Base-by-base conservation (phyloP, 2,888 invertebrate genomes). In the Brachyopa scutellaris region DNA sequence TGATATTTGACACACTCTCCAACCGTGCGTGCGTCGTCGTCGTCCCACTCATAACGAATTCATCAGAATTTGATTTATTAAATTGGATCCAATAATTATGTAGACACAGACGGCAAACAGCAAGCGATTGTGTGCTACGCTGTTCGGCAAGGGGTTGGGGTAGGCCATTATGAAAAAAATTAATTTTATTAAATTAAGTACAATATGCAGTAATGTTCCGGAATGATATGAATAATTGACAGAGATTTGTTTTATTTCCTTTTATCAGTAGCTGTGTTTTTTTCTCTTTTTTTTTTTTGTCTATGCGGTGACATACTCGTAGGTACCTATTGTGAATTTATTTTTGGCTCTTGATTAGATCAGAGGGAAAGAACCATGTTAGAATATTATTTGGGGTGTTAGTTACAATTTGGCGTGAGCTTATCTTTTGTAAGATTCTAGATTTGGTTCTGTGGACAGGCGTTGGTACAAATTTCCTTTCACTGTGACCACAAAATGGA, bases 121-220 rank as follows among this genome's bases (percentile, higher is more conserved):
- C 33, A 1, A 21, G 15, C 9, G n/a, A 26, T 17, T 29, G 38
- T 42, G 45, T 21, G 29, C n/a, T 19, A 33, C 33, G 9, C 8
- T 26, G 61, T 33, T 26, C 17, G 9, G 19, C 33, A 5, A 6
- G 21, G 26, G 15, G 11, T 55, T n/a, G 42, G 66, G n/a, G 31
- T 8, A n/a, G 47, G 13, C 23, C 13, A 42, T 29, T 49, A 26
- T 15, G n/a, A 23, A 26, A 38, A 26, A 40, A 15, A 36, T 21
- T 62, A 36, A 72, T 23, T 61, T 72, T 62, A 72, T 72, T 72
- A 62, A 72, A 72, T 72, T 72, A 72, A 62, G 53, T 72, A 72
- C 72, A 62, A 45, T 62, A 53, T 62, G 62, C 72, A 62, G 53
- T 42, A 55, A 45, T 72, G 72, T 72, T 62, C 53, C 26, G 45